phyloP scores from a whole-genome alignment of 2,797 vertebrate species.

The Cyclopterus lumpus region DNA sequence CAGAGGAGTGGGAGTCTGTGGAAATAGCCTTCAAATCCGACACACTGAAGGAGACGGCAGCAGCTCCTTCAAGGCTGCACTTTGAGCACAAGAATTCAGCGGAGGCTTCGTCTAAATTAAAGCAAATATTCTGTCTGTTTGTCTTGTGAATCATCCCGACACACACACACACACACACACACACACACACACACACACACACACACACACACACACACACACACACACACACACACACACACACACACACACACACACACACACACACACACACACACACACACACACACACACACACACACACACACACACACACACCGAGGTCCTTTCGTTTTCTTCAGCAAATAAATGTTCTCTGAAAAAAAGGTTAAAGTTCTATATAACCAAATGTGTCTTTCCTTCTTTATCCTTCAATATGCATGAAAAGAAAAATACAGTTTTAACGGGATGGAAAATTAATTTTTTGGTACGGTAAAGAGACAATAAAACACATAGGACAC shows the following conservation, averaged over 20 bases:
- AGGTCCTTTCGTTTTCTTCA: constrained; percentile 43
- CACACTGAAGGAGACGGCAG: constrained; percentile 62
- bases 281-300: constrained; percentile 2
- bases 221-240: constrained; percentile 7
- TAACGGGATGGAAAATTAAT: neutral
- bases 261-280: constrained; percentile 28
- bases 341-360: constrained; percentile 14
- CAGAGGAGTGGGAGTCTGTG: constrained; percentile 65
- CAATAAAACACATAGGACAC: constrained; percentile 9
- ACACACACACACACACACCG: constrained; percentile 2
- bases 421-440: neutral
- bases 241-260: constrained; percentile 10
- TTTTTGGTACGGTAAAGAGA: constrained; percentile 4
- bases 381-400: neutral
- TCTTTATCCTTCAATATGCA: neutral
- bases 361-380: neutral
- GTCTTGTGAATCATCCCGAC: constrained; percentile 46
- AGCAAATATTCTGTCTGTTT: constrained; percentile 59
- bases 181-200: constrained; percentile 6
- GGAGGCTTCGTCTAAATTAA: constrained; percentile 57
- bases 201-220: constrained; percentile 21
- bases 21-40: constrained; percentile 71
- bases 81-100: constrained; percentile 48
- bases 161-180: constrained; percentile 29
- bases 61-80: constrained; percentile 62